Conservation (phyloP, 2,113 vertebrate species). For the Brevimyrus niger region DNA sequence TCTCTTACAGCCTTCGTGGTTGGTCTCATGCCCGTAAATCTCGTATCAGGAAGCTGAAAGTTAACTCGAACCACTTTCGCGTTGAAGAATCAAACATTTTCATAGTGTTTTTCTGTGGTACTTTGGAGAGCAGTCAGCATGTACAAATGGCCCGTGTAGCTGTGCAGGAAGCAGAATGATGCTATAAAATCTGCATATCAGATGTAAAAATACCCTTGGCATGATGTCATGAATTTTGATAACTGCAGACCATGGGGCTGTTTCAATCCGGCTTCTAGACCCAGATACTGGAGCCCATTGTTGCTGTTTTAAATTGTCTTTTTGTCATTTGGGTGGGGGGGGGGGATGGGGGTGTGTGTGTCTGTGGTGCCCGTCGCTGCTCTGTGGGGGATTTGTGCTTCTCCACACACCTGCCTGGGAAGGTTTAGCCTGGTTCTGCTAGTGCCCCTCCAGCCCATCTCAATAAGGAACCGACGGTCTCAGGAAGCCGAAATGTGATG, state of each 20-base stretch:
- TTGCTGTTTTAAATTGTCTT: neutral
- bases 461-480: neutral
- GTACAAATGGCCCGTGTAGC: neutral
- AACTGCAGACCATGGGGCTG: neutral
- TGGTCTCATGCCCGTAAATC: neutral
- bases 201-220: neutral
- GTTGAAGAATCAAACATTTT: neutral
- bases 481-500: neutral
- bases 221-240: neutral
- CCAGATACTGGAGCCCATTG: neutral
- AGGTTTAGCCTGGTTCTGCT: constrained; percentile 23
- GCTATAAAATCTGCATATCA: neutral
- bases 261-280: neutral
- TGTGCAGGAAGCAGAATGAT: neutral
- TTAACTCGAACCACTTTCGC: neutral
- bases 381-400: constrained; percentile 20
- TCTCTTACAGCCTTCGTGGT: neutral
- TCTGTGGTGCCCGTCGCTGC: neutral
- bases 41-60: neutral
- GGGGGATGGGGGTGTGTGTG: too few relatives aligned
- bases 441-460: neutral
- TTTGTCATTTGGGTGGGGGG: neutral
- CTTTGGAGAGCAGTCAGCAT: neutral
- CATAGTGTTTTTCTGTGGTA: neutral
- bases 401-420: constrained; percentile 16